These are phyloP conservation scores for Halisarca cf. caerulea DNA, from an alignment of 37 sponge, comb jelly and placozoan species.

Conservation along the genomic window DNA sequence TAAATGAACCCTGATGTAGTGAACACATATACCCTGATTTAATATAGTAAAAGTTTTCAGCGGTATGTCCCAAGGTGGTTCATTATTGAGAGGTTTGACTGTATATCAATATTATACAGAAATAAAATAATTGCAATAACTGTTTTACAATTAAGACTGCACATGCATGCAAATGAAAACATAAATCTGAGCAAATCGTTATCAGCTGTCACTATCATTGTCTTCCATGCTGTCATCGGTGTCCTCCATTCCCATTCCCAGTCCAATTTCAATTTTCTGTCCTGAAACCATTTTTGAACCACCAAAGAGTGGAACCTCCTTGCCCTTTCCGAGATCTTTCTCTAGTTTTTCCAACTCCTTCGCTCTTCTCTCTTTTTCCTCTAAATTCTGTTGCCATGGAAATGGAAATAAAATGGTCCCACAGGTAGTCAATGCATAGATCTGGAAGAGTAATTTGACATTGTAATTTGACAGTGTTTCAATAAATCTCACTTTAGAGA, in stretches of 20 bases:
- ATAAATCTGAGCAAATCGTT: too few relatives aligned
- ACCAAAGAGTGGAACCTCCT: background rate
- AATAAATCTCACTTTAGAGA: constrained; percentile 19
- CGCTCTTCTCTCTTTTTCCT: background rate
- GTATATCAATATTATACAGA: too few relatives aligned
- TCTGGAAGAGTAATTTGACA: too few relatives aligned
- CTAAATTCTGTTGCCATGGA: background rate
- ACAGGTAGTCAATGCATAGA: background rate
- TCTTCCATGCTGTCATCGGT: background rate
- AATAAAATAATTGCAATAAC: too few relatives aligned
- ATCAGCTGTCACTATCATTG: background rate
- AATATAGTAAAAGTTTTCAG: too few relatives aligned
- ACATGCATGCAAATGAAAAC: too few relatives aligned
- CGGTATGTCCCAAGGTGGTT: too few relatives aligned
- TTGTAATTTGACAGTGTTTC: background rate
- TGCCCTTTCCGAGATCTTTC: background rate
- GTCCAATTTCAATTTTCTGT: background rate
- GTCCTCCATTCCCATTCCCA: background rate
- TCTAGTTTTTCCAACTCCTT: background rate
- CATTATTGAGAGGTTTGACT: too few relatives aligned
- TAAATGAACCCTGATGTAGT: too few relatives aligned
- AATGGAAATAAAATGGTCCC: background rate
- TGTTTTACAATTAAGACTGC: too few relatives aligned
- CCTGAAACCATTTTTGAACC: background rate
- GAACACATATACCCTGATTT: too few relatives aligned